These are phyloP conservation scores for Megaptera novaeangliae DNA, from an alignment of 2,113 vertebrate genomes.

Conservation along the genomic window DNA sequence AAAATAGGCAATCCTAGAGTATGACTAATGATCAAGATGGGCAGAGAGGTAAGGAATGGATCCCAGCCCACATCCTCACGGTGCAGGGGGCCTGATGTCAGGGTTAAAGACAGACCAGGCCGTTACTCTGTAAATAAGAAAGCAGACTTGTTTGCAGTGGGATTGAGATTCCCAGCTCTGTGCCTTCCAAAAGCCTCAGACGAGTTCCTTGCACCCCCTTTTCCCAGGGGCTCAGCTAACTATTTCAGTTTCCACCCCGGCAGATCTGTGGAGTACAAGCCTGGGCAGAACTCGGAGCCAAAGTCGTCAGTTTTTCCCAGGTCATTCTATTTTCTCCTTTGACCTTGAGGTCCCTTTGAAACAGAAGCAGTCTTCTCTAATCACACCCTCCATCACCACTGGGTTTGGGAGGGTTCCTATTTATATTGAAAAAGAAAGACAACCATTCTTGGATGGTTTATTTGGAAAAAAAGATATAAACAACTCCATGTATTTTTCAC, in stretches of 20 bases:
- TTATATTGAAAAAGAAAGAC: constrained; percentile 38
- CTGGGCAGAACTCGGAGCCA: background rate
- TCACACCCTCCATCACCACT: constrained; percentile 30
- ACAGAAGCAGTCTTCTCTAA: constrained; percentile 33
- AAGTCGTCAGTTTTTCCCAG: background rate
- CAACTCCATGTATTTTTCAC: constrained; percentile 51
- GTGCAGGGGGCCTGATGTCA: background rate
- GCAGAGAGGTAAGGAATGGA: background rate
- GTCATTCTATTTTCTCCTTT: constrained; percentile 45
- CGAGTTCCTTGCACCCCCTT: background rate
- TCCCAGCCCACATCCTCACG: background rate
- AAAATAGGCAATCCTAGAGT: constrained; percentile 48
- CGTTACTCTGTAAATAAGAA: background rate
- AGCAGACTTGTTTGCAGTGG: background rate
- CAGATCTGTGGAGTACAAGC: background rate
- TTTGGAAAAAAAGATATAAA: constrained; percentile 63
- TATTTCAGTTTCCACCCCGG: background rate
- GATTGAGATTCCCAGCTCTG: background rate
- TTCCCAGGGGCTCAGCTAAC: background rate
- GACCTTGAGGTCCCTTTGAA: constrained; percentile 32
- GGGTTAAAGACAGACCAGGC: background rate
- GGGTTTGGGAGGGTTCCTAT: constrained; percentile 22
- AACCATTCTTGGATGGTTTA: constrained; percentile 47
- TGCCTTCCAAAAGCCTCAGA: background rate
- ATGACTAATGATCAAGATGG: constrained; percentile 25